Percentiles rank a stretch among this genome's conserved stretches.
These are phyloP conservation scores for Arnoldichthys spilopterus DNA, from an alignment of 2,797 vertebrate species.

Conservation along the genomic window DNA sequence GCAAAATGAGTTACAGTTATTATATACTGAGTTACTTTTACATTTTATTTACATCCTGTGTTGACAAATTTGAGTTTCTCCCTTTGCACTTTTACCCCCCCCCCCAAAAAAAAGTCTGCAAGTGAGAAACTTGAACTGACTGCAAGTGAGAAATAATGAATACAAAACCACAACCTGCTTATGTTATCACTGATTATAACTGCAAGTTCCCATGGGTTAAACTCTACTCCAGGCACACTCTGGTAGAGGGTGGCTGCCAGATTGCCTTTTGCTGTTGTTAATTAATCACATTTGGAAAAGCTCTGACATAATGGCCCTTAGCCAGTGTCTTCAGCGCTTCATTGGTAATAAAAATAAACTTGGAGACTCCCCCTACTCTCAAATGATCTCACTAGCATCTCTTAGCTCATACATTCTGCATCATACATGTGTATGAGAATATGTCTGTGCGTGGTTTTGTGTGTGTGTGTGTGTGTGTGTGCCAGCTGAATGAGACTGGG, in stretches of 20 bases:
- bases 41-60: too few species aligned
- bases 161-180: background rate
- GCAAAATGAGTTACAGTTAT: too few species aligned
- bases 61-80: too few species aligned
- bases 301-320: background rate
- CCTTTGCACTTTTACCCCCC: too few species aligned
- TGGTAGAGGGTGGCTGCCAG: background rate
- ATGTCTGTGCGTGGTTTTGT: background rate
- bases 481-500: background rate
- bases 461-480: conserved; percentile 1
- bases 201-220: background rate
- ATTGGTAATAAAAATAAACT: background rate
- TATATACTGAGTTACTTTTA: too few species aligned
- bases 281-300: conserved; percentile 22
- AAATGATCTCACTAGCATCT: background rate
- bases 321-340: background rate
- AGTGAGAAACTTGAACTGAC: too few species aligned
- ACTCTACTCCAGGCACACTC: background rate
- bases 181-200: background rate
- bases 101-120: too few species aligned
- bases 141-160: background rate
- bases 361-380: background rate
- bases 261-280: conserved; percentile 17
- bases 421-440: background rate
- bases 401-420: conserved; percentile 2